phyloP scores from a whole-genome alignment of 1,140 invertebrate species.

The Acyrthosiphon pisum region DNA sequence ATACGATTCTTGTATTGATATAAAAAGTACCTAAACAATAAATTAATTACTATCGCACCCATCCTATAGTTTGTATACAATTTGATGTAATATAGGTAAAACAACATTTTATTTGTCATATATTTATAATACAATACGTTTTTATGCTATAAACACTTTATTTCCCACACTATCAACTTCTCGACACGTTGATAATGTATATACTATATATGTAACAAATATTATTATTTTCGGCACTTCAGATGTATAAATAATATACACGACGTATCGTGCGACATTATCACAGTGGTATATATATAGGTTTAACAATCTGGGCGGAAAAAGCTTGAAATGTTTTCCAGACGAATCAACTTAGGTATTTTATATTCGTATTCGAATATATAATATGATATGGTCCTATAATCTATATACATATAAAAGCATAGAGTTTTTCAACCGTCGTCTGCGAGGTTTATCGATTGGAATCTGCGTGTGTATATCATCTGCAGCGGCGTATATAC shows the following conservation, averaged over 20 bases:
- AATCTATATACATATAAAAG: neutral
- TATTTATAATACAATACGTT: no score
- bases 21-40: no score
- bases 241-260: neutral
- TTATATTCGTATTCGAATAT: neutral
- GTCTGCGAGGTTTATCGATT: neutral
- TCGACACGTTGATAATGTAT: no score
- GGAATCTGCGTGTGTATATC: neutral
- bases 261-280: neutral
- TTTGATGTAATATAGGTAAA: no score
- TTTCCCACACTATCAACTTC: no score
- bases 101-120: no score
- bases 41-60: no score
- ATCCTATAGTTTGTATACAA: no score
- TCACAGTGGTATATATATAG: neutral
- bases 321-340: neutral
- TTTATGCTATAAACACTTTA: no score
- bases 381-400: neutral
- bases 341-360: neutral
- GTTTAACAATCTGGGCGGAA: neutral
- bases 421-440: neutral
- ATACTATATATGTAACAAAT: no score
- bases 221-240: no score
- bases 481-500: neutral
- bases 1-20: neutral